Percentiles rank a stretch among this genome's conserved stretches.
Evolutionary conservation across 2,888 invertebrate genomes (phyloP).

Genomic region (Philhelius pedissequus): DNA sequence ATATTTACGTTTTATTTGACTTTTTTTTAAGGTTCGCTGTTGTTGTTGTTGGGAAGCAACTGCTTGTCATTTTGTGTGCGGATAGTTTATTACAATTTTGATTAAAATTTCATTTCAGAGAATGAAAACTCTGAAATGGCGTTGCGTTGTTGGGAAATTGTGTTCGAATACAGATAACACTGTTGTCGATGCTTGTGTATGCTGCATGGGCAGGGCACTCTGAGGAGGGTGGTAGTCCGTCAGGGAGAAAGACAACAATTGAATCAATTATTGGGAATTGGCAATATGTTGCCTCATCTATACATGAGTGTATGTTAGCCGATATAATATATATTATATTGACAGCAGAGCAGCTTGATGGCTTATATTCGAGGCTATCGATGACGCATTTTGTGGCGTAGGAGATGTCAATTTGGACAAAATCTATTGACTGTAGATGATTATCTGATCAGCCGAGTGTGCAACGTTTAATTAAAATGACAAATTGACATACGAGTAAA

Average conservation of each 20-base stretch:
- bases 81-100: slow-evolving; percentile 57
- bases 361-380: slow-evolving; percentile 29
- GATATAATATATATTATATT: not conserved
- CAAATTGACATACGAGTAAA: slow-evolving; percentile 53
- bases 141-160: not conserved
- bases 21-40: not conserved
- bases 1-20: not conserved
- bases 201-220: not conserved
- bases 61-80: not conserved
- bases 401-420: slow-evolving; percentile 33
- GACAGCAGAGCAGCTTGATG: not conserved
- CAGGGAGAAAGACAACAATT: slow-evolving; percentile 34
- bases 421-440: slow-evolving; percentile 48
- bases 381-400: slow-evolving; percentile 39
- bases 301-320: not conserved
- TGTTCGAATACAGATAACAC: not conserved
- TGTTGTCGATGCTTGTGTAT: not conserved
- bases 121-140: slow-evolving; percentile 16
- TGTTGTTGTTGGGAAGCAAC: not conserved
- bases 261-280: slow-evolving; percentile 51
- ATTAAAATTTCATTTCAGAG: slow-evolving; percentile 44
- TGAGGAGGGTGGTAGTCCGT: not conserved
- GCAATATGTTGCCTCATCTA: slow-evolving; percentile 24
- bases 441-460: slow-evolving; percentile 48
- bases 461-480: slow-evolving; percentile 58